Percentiles rank a stretch among this genome's conserved stretches.
Conservation (phyloP, 2,113 vertebrate genomes). For the Osmerus mordax region DNA sequence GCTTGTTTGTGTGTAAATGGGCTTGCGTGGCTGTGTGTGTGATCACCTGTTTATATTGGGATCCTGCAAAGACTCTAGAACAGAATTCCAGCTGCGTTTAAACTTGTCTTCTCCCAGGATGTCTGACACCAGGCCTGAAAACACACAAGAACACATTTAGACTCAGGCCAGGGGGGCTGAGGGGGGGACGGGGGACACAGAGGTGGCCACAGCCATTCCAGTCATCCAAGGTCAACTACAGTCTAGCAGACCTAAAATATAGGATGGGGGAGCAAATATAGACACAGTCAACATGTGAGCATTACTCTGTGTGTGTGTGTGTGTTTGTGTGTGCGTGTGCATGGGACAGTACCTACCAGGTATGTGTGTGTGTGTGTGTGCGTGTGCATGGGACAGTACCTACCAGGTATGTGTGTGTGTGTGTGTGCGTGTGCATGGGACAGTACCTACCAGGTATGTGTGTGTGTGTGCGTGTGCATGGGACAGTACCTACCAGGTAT, state of each 20-base stretch:
- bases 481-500: conserved; percentile 77
- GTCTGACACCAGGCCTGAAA: conserved; percentile 79
- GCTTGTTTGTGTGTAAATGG: neutral
- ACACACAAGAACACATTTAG: conserved; percentile 29
- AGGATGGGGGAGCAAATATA: too few relatives aligned
- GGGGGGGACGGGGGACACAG: neutral
- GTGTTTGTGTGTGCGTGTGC: neutral
- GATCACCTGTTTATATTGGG: conserved; percentile 86
- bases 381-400: conserved; percentile 10
- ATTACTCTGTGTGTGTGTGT: neutral
- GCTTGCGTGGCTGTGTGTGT: neutral
- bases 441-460: conserved; percentile 77
- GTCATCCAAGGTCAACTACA: neutral
- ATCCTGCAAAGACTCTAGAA: conserved; percentile 85
- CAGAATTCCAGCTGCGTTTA: conserved; percentile 79
- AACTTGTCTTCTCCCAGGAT: conserved; percentile 83
- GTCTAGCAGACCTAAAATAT: neutral
- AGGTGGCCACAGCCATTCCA: neutral
- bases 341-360: neutral
- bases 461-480: neutral
- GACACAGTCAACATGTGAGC: neutral
- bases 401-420: conserved; percentile 71
- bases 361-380: neutral
- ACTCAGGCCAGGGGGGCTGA: neutral
- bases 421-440: neutral